Evolutionary conservation across 2,113 vertebrate genomes (phyloP).

Genomic region (Rostratula benghalensis): DNA sequence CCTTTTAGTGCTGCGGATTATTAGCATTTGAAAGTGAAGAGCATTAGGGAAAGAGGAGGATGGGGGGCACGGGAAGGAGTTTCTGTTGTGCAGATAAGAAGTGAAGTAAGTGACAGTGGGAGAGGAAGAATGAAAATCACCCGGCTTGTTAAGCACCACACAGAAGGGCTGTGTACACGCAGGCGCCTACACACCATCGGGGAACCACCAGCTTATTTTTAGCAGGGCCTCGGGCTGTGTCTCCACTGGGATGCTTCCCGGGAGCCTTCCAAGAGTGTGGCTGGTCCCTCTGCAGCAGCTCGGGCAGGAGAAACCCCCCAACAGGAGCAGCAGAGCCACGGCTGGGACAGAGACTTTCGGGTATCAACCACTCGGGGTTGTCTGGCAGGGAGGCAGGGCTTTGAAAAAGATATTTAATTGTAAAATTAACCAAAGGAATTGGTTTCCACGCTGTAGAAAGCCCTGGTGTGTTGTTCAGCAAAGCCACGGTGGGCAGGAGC

Average conservation of each 20-base stretch:
- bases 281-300: neutral
- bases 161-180: neutral
- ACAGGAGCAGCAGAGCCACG: neutral
- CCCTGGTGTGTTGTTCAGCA: neutral
- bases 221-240: neutral
- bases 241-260: neutral
- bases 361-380: rapidly evolving
- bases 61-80: conserved; percentile 53
- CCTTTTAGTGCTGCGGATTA: conserved; percentile 78
- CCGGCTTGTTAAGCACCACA: neutral
- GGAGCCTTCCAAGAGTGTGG: neutral
- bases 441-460: neutral
- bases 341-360: neutral
- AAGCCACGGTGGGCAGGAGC: neutral
- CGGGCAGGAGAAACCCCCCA: neutral
- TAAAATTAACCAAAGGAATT: neutral
- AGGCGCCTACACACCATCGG: neutral
- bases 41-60: conserved; percentile 65
- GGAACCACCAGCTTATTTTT: neutral
- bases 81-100: conserved; percentile 64
- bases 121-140: conserved; percentile 3
- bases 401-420: neutral
- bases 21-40: conserved; percentile 85
- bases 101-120: conserved; percentile 48
- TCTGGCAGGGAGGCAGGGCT: neutral